A percentile compares a stretch with the other conserved stretches of the same genome.
Evolutionary conservation across 1,140 invertebrate species (phyloP).

Genomic region (Scaptomyza pallida): DNA sequence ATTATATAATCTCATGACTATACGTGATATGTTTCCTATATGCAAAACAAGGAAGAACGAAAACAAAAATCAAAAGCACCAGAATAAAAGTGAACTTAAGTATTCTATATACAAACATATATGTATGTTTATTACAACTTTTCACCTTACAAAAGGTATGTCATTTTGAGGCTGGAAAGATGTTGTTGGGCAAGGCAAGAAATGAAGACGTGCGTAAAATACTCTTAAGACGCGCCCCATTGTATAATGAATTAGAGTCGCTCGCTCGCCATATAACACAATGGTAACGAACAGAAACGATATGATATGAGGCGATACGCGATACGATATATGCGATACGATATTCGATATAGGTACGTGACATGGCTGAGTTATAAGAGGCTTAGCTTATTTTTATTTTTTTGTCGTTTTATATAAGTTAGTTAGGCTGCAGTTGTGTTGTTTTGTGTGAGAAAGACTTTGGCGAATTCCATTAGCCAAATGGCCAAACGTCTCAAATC

Average conservation of each 20-base stretch:
- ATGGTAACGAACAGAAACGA: slow-evolving; percentile 5
- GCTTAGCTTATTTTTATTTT: neutral
- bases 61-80: neutral
- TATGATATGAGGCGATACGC: neutral
- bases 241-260: slow-evolving; percentile 25
- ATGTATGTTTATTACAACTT: neutral
- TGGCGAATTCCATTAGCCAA: slow-evolving; percentile 51
- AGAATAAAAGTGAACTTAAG: neutral
- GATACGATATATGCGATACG: slow-evolving; percentile 13
- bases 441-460: slow-evolving; percentile 25
- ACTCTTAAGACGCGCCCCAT: slow-evolving; percentile 22
- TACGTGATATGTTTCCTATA: slow-evolving; percentile 7
- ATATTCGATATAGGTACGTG: slow-evolving; percentile 35
- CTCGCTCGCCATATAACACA: neutral
- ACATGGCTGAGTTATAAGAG: slow-evolving; percentile 54
- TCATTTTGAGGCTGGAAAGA: slow-evolving; percentile 11
- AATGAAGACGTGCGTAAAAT: slow-evolving; percentile 64
- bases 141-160: neutral
- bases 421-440: neutral
- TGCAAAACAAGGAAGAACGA: neutral
- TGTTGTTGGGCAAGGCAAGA: slow-evolving; percentile 32
- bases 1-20: neutral
- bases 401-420: slow-evolving; percentile 52
- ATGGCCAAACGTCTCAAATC: slow-evolving; percentile 56
- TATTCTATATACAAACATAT: neutral